phyloP scores from a whole-genome alignment of 1,140 invertebrate species.

The Pollicipes pollicipes region DNA sequence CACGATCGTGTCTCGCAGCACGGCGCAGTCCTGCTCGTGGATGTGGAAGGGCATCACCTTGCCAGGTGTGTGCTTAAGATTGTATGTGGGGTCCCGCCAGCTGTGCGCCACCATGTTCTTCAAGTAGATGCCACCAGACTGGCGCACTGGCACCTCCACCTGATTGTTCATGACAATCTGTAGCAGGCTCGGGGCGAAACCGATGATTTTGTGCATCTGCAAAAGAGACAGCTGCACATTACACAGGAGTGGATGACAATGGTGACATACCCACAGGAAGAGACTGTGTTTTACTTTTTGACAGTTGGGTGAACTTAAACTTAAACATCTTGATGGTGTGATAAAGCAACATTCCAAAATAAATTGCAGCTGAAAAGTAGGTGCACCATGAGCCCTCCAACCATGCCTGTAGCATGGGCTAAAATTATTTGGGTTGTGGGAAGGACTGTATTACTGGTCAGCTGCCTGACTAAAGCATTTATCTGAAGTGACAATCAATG shows the following conservation, averaged over 20 bases:
- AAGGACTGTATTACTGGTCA: too few relatives aligned
- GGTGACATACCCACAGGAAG: background rate
- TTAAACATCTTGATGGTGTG: too few relatives aligned
- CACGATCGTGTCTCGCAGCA: constrained; percentile 82
- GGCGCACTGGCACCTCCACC: constrained; percentile 75
- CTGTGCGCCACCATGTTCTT: constrained; percentile 81
- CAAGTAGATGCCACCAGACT: constrained; percentile 87
- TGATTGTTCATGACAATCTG: constrained; percentile 82
- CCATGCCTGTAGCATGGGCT: too few relatives aligned
- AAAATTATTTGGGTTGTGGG: too few relatives aligned
- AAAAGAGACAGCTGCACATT: constrained; percentile 25
- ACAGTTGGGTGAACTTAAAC: too few relatives aligned
- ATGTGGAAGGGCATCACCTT: constrained; percentile 65
- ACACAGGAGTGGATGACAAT: constrained; percentile 12
- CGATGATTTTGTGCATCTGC: constrained; percentile 86
- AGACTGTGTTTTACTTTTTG: background rate
- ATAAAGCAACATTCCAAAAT: too few relatives aligned
- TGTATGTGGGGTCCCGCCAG: constrained; percentile 56
- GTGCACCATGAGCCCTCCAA: too few relatives aligned
- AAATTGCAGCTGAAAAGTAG: too few relatives aligned
- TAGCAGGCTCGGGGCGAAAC: constrained; percentile 78
- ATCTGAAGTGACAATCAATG: too few relatives aligned
- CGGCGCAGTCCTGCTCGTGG: constrained; percentile 86
- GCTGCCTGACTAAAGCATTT: too few relatives aligned
- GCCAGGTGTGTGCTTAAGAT: constrained; percentile 36